Evolutionary conservation across 2,888 invertebrate species (phyloP).

Genomic region (Conistra vaccinii): DNA sequence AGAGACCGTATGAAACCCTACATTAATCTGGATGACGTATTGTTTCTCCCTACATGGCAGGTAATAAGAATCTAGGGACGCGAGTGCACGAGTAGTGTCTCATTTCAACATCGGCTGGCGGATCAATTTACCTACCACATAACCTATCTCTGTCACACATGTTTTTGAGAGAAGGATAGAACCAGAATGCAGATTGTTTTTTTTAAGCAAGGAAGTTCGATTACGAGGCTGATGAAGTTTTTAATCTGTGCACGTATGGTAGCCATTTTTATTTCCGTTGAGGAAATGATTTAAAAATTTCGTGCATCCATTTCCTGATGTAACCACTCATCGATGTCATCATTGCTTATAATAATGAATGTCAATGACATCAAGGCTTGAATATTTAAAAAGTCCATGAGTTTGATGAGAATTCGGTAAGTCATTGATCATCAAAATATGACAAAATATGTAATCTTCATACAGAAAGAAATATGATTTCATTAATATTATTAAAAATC

Average conservation of each 20-base stretch:
- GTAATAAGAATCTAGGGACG: slow-evolving; percentile 72
- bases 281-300: slow-evolving; percentile 58
- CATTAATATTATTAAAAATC: not conserved
- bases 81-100: slow-evolving; percentile 68
- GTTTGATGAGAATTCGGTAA: not conserved
- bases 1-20: slow-evolving; percentile 72
- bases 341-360: slow-evolving; percentile 48
- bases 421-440: not conserved
- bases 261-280: slow-evolving; percentile 69
- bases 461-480: not conserved
- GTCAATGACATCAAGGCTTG: slow-evolving; percentile 17
- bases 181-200: slow-evolving; percentile 58
- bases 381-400: slow-evolving; percentile 17
- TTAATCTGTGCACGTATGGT: slow-evolving; percentile 66
- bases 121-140: slow-evolving; percentile 73
- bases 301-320: slow-evolving; percentile 60
- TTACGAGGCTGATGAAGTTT: slow-evolving; percentile 48
- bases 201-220: slow-evolving; percentile 57
- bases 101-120: slow-evolving; percentile 71
- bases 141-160: slow-evolving; percentile 54
- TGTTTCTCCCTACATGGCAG: slow-evolving; percentile 75
- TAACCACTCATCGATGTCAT: slow-evolving; percentile 49
- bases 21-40: slow-evolving; percentile 74
- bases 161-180: slow-evolving; percentile 54
- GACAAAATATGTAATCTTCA: not conserved